Conservation (phyloP, 2,888 invertebrate species). For the Halocaridina rubra region DNA sequence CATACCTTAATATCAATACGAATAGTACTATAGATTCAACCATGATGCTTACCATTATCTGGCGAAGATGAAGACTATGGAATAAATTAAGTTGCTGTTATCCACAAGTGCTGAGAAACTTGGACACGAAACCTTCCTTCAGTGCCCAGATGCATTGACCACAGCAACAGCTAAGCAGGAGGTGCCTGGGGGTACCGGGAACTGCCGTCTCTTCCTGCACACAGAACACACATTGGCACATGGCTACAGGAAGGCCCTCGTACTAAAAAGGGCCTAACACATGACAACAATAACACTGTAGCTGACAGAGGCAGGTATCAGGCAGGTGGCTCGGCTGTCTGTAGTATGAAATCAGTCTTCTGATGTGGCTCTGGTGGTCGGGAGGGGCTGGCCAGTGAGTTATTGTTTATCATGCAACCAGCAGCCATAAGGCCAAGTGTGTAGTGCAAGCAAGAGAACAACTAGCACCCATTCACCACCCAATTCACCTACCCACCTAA, state of each 20-base stretch:
- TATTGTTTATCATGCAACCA: constrained; percentile 60
- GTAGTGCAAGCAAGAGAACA: constrained; percentile 38
- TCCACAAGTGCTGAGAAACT: no score
- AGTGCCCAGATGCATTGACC: no score
- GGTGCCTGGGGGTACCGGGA: not conserved
- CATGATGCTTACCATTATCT: no score
- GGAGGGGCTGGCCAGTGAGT: constrained; percentile 46
- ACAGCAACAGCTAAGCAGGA: not conserved
- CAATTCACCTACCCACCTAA: not conserved
- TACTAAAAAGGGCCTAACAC: constrained; percentile 9
- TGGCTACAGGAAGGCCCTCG: constrained; percentile 38
- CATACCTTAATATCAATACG: no score
- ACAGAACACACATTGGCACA: constrained; percentile 60
- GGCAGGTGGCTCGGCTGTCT: constrained; percentile 55
- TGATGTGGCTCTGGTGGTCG: constrained; percentile 45
- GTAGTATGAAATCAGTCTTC: constrained; percentile 48
- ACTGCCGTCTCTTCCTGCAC: constrained; percentile 40
- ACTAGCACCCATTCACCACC: constrained; percentile 7
- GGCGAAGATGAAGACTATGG: no score
- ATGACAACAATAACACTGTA: constrained; percentile 58
- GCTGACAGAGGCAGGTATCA: constrained; percentile 53
- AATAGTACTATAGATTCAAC: no score
- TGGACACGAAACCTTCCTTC: no score
- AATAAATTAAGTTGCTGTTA: no score
- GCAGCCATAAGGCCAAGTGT: constrained; percentile 30